Evolutionary conservation across 2,113 vertebrate species (phyloP), one percentile per base, ranked within the genome.

Genomic region (Nannospalax galili): DNA sequence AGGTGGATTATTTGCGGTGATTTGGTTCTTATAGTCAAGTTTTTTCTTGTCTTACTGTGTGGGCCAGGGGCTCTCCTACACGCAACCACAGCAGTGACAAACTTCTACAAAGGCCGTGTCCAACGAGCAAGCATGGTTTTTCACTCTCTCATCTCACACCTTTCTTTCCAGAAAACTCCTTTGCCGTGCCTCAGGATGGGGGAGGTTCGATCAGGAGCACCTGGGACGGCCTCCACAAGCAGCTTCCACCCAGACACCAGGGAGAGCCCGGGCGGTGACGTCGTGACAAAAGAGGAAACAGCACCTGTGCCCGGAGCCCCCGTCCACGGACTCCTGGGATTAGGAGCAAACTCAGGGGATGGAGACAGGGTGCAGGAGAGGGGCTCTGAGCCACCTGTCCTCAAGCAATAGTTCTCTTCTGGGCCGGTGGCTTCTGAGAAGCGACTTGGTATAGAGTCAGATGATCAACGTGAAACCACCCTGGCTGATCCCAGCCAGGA

Each of bases 151-250:
- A 0, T 2, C 32, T 97, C n/a, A 95, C 5, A 1, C 26, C 64
- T 28, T 92, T 95, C 92, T 40, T 79, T 67, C 8, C 10, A 96
- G 94, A 97, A 94, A 24, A 7, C 84, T 94, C 88, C 87, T 91
- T 77, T 62, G 97, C 97, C 0, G 97, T 98, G 98, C 98, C 98
- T 98, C 98, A 97, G 97, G 98, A 98, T 98, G 98, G 97, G 97
- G 98, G 97, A 98, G 98, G 96, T 72, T 92, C 97, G 95, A 96
- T 30, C 87, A 65, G 58, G 93, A 95, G 88, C 94, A 84, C 92
- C 96, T 10, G 22, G 97, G 89, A 35, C 95, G 97, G 97, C 98
- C 97, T 98, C 97, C 89, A 37, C 77, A 90, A 93, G 92, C 97
- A 56, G 1, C 90, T 79, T 84, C 89, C 22, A 6, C 79, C 90